Conservation (phyloP, 1,140 invertebrate species). For the Protaetia brevitarsis region DNA sequence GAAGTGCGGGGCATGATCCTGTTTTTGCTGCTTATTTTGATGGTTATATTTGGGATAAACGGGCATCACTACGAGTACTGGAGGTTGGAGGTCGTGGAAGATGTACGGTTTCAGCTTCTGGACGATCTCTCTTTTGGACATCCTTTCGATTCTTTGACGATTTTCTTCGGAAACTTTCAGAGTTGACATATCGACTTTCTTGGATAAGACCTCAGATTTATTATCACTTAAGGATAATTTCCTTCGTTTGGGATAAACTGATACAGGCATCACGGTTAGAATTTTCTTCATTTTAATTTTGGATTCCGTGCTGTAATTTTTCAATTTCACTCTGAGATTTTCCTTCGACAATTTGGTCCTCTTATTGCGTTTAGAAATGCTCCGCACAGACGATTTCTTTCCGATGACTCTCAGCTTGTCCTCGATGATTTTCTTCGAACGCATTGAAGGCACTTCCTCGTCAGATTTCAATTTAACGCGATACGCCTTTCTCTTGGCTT, state of each 20-base stretch:
- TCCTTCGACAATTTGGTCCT: neutral
- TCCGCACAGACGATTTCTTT: too few relatives aligned
- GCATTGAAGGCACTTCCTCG: neutral
- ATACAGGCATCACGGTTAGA: conserved; percentile 30
- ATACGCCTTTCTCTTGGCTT: neutral
- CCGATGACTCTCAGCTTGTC: neutral
- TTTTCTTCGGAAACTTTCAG: neutral
- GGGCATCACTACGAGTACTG: conserved; percentile 22
- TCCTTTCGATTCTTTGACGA: conserved; percentile 8
- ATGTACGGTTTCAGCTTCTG: conserved; percentile 22
- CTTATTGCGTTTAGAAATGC: too few relatives aligned
- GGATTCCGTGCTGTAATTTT: neutral
- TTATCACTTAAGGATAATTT: neutral
- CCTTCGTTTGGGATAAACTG: neutral
- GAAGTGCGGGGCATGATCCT: neutral
- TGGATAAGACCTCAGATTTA: neutral
- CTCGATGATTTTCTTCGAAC: neutral
- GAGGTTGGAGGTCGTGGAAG: conserved; percentile 20
- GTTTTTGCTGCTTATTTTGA: neutral
- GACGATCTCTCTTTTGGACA: conserved; percentile 4
- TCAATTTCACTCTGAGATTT: neutral
- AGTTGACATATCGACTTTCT: neutral
- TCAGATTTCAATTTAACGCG: neutral
- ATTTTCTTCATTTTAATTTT: conserved; percentile 21
- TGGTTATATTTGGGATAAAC: conserved; percentile 7